Evolutionary conservation across 2,797 vertebrate genomes (phyloP), one percentile per base, ranked within the genome.

Genomic region (Myotis daubentonii): DNA sequence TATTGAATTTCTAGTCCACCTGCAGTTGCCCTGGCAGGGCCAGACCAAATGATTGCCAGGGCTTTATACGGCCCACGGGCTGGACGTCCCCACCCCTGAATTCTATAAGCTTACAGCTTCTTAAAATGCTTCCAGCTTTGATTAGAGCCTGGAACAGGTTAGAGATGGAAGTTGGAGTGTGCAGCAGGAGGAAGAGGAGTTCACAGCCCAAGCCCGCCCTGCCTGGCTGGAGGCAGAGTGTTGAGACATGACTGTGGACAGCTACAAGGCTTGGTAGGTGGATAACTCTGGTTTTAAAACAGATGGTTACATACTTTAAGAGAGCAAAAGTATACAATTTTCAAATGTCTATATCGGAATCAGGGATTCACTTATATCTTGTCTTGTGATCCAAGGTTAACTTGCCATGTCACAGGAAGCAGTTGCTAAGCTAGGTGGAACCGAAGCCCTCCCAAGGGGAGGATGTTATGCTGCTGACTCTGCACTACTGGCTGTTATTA

Each of bases 271-370:
- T 62, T 41, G 17, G 30, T 16, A 74, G 49, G 25, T 91, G 10
- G 53, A 7, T 74, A 91, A 87, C 62, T 78, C 44, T 92, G 13
- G 33, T 41, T 81, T 95, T 86, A 79, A 92, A 93, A 85, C 23
- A 94, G 33, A 92, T 49, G 2, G 65, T 1, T 84, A 4, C 25
- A 89, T 72, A 75, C 33, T 30, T 88, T 79, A 83, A 83, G 88
- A 83, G 15, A 84, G 17, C 3, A 23, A 87, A 90, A 93, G 62
- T 57, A 71, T 0, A 49, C 8, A 94, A 25, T 60, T 68, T 87
- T 71, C 1, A 93, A 78, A 78, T n/a, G 60, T 55, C 41, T 93
- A 0, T 81, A 85, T 91, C 62, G 94, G 74, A 82, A 62, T 22
- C 70, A 55, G 41, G 8, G 62, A n/a, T 65, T 89, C 30, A 66